Conservation (phyloP, 1,140 invertebrate genomes). For the Nasonia longicornis region DNA sequence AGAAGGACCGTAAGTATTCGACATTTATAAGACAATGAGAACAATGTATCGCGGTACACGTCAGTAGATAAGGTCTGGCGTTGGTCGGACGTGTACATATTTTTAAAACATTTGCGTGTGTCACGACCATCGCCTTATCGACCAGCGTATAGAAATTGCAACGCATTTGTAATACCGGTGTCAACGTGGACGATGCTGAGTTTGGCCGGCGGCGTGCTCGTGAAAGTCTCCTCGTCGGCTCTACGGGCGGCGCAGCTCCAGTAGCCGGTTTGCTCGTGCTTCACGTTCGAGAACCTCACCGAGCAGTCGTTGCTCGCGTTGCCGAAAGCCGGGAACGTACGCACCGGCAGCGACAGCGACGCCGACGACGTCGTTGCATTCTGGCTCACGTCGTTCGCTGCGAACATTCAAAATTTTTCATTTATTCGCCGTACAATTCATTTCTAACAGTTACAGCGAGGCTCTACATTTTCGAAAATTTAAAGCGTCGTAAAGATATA, state of each 20-base stretch:
- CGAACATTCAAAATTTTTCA: not conserved
- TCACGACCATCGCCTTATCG: no score
- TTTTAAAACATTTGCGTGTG: not conserved
- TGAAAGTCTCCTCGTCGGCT: conserved; percentile 60
- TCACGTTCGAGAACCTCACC: conserved; percentile 64
- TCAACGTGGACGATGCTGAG: conserved; percentile 61
- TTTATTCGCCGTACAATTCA: not conserved
- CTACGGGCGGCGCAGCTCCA: conserved; percentile 65
- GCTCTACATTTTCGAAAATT: not conserved
- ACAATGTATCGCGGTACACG: no score
- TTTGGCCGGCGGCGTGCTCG: conserved; percentile 62
- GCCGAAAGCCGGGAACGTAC: conserved; percentile 65
- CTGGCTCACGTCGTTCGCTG: conserved; percentile 21
- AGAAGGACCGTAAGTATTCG: not conserved
- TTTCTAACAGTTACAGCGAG: no score
- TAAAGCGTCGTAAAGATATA: not conserved
- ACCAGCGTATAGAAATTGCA: no score
- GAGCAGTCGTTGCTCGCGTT: conserved; percentile 67
- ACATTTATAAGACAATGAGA: not conserved
- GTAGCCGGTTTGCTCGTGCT: conserved; percentile 65
- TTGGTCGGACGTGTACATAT: not conserved
- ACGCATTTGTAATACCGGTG: conserved; percentile 50
- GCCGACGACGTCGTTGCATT: not conserved
- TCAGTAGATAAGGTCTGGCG: not conserved
- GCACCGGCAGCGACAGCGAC: conserved; percentile 56